These are phyloP conservation scores for Apocheima hispidaria DNA, from an alignment of 2,888 invertebrate species.

Conservation along the genomic window DNA sequence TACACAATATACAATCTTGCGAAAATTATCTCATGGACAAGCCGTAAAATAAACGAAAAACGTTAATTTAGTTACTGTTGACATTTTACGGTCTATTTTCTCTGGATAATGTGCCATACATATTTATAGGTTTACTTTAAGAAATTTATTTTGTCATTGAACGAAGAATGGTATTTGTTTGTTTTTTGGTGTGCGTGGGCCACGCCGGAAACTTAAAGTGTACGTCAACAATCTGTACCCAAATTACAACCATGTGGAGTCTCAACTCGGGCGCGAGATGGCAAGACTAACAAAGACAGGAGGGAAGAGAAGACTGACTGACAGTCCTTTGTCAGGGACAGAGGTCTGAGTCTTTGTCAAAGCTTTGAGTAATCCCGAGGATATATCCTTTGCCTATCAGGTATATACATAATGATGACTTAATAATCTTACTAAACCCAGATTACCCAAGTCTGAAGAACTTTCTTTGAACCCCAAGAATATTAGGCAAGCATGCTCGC, in stretches of 20 bases:
- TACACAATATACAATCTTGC: too few relatives aligned
- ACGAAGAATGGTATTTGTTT: background rate
- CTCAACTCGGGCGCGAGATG: too few relatives aligned
- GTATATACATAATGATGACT: slow-evolving; percentile 49
- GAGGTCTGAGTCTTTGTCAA: too few relatives aligned
- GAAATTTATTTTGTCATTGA: background rate
- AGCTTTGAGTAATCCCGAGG: slow-evolving; percentile 68
- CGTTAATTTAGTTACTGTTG: background rate
- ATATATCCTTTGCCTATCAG: slow-evolving; percentile 72
- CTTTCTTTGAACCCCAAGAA: too few relatives aligned
- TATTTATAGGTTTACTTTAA: background rate
- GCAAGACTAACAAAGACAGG: too few relatives aligned
- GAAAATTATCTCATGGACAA: background rate
- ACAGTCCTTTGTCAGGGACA: too few relatives aligned
- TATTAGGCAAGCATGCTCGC: too few relatives aligned
- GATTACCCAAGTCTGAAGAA: too few relatives aligned
- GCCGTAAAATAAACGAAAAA: background rate
- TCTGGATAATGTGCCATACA: background rate
- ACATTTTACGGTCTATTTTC: background rate
- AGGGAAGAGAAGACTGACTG: too few relatives aligned
- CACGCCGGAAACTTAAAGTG: too few relatives aligned
- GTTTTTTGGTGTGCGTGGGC: background rate
- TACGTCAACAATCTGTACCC: too few relatives aligned
- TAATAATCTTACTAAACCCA: background rate
- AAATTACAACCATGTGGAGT: too few relatives aligned